Conservation (phyloP, 2,888 invertebrate genomes). For the Adela reaumurella region DNA sequence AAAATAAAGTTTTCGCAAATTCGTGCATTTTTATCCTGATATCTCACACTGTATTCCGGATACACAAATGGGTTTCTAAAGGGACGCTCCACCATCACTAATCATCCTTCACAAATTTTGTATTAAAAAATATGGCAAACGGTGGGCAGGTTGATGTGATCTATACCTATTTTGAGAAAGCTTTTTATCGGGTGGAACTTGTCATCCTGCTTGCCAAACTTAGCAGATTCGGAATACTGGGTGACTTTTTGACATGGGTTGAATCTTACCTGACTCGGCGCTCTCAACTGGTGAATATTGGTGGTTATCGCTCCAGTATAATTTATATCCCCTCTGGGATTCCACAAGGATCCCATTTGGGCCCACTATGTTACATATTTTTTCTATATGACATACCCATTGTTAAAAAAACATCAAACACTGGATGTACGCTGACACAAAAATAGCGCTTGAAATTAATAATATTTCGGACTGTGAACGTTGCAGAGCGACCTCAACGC, state of each 20-base stretch:
- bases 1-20: no score
- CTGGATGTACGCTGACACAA: neutral
- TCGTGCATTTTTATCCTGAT: no score
- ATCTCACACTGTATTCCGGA: no score
- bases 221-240: neutral
- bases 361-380: neutral
- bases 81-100: no score
- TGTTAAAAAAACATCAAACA: no score
- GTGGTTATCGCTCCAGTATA: neutral
- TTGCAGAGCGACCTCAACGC: neutral
- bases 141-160: no score
- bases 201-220: slow-evolving; percentile 1
- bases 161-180: no score
- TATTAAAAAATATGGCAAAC: no score
- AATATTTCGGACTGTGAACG: neutral
- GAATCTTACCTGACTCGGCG: neutral
- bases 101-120: no score
- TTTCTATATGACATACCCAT: no score
- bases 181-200: no score
- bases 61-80: no score
- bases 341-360: slow-evolving; percentile 1
- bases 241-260: slow-evolving; percentile 1
- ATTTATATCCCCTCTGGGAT: neutral
- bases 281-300: neutral
- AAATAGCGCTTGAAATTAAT: neutral